Conservation (phyloP, 2,888 invertebrate genomes). For the Archips xylosteana region DNA sequence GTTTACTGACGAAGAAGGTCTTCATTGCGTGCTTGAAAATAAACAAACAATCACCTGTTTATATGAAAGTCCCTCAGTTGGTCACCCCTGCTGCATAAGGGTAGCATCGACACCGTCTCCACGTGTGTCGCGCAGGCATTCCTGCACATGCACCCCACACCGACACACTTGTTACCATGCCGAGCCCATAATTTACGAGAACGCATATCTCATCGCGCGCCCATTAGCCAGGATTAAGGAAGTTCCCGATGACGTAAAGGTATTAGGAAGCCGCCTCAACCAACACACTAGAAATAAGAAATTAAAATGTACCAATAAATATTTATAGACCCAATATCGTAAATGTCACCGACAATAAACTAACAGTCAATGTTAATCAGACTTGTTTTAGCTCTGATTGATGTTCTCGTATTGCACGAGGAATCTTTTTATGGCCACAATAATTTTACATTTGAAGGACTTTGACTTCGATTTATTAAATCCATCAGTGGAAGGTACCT, state of each 20-base stretch:
- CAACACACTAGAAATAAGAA: conserved; percentile 26
- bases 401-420: conserved; percentile 31
- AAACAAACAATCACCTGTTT: background rate
- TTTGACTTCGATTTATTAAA: conserved; percentile 34
- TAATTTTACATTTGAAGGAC: conserved; percentile 34
- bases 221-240: conserved; percentile 78
- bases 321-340: conserved; percentile 41
- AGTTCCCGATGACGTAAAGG: conserved; percentile 70
- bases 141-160: conserved; percentile 52
- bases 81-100: conserved; percentile 63
- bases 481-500: conserved; percentile 30
- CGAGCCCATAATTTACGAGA: conserved; percentile 68
- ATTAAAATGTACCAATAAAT: conserved; percentile 41
- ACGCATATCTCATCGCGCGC: conserved; percentile 69
- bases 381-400: conserved; percentile 41
- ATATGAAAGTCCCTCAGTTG: conserved; percentile 56
- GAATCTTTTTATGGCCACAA: conserved; percentile 30
- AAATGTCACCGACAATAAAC: conserved; percentile 43
- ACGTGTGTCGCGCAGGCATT: conserved; percentile 54
- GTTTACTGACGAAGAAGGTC: background rate
- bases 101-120: conserved; percentile 51
- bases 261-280: conserved; percentile 63
- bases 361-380: conserved; percentile 40
- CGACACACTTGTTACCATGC: conserved; percentile 68
- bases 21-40: background rate